A percentile compares a stretch with the other conserved stretches of the same genome.
phyloP scores from a whole-genome alignment of 2,113 vertebrate species.

The Parus major region DNA sequence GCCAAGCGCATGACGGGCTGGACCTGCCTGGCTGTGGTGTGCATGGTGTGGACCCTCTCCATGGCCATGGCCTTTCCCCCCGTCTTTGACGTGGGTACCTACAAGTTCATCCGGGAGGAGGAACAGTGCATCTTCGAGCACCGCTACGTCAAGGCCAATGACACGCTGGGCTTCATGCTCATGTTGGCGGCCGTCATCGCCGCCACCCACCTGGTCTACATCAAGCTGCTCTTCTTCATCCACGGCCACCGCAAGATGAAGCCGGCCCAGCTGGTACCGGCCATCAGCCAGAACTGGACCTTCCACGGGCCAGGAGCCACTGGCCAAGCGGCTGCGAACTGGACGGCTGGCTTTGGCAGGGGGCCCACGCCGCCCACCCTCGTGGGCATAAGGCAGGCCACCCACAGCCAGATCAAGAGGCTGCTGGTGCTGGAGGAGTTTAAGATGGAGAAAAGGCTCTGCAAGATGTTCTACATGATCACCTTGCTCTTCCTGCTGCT shows the following conservation, averaged over 20 bases:
- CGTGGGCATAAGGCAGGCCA: conserved; percentile 90
- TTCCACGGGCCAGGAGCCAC: conserved; percentile 96
- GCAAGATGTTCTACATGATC: conserved; percentile 97
- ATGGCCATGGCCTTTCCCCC: conserved; percentile 95
- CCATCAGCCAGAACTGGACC: conserved; percentile 98
- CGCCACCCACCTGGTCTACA: conserved; percentile 90
- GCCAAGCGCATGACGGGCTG: conserved; percentile 93
- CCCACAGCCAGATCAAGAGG: conserved; percentile 86
- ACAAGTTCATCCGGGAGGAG: conserved; percentile 90
- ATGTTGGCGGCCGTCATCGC: conserved; percentile 90
- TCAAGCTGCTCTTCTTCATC: conserved; percentile 95
- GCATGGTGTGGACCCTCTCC: conserved; percentile 94
- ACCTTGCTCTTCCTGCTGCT: conserved; percentile 91
- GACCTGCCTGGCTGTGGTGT: conserved; percentile 90
- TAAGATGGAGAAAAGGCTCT: conserved; percentile 94
- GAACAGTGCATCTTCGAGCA: conserved; percentile 96
- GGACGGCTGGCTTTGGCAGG: conserved; percentile 95
- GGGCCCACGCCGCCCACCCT: conserved; percentile 94
- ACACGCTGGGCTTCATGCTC: conserved; percentile 93
- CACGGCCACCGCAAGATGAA: conserved; percentile 97
- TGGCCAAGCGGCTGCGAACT: conserved; percentile 94
- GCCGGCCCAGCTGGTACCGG: conserved; percentile 91
- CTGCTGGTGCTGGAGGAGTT: conserved; percentile 95
- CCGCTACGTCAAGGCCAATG: conserved; percentile 90
- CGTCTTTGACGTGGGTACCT: conserved; percentile 91